phyloP scores from a whole-genome alignment of 2,888 invertebrate species.

The Agrochola lychnidis region DNA sequence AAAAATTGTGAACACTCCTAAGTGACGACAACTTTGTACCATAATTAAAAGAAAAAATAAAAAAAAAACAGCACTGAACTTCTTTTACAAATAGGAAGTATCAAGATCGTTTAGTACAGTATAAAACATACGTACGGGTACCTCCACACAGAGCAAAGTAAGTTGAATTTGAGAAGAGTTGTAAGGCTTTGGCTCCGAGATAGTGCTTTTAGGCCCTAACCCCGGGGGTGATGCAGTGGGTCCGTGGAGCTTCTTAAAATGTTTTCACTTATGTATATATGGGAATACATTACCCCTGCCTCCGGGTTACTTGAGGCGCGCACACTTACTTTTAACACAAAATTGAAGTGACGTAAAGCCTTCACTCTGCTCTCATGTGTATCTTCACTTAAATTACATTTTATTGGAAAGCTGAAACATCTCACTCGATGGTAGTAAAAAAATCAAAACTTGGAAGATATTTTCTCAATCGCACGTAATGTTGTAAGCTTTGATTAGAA shows the following conservation, averaged over 20 bases:
- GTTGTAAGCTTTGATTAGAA: conserved; percentile 41
- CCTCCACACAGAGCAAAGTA: conserved; percentile 88
- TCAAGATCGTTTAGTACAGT: conserved; percentile 72
- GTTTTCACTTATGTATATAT: conserved; percentile 91
- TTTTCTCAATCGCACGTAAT: conserved; percentile 49
- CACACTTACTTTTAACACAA: conserved; percentile 89
- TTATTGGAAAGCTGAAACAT: conserved; percentile 85
- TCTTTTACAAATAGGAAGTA: conserved; percentile 64
- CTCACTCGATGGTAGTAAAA: conserved; percentile 66
- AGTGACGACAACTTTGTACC: too few species aligned
- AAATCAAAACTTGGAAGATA: conserved; percentile 57
- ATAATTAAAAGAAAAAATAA: background rate
- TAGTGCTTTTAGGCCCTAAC: conserved; percentile 91
- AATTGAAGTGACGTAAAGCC: conserved; percentile 90
- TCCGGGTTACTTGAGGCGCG: conserved; percentile 88
- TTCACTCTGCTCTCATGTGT: conserved; percentile 87
- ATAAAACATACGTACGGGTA: conserved; percentile 82
- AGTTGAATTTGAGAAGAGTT: conserved; percentile 91
- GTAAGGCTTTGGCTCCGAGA: conserved; percentile 90
- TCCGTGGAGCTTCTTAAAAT: conserved; percentile 90
- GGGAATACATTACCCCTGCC: conserved; percentile 90
- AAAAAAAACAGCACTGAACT: background rate
- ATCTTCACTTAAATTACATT: conserved; percentile 87
- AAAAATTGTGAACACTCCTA: too few species aligned
- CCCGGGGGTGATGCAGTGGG: conserved; percentile 90